Evolutionary conservation across 2,888 invertebrate species (phyloP).

Genomic region (Cosmorhoe ocellata): DNA sequence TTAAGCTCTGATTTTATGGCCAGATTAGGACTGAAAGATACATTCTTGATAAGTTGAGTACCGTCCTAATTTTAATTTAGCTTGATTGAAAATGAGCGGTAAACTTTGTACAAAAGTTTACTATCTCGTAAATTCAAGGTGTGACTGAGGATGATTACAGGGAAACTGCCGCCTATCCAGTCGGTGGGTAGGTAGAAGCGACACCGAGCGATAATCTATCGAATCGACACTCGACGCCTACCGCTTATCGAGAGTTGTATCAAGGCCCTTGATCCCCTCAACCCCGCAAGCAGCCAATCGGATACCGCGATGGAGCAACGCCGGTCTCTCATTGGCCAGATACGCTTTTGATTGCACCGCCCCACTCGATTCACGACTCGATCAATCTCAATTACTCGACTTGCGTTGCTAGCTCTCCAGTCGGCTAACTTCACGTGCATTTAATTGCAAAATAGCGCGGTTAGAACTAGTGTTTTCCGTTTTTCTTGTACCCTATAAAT

Average conservation of each 20-base stretch:
- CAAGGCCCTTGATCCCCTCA: conserved; percentile 74
- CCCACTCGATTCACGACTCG: conserved; percentile 74
- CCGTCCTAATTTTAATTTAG: neutral
- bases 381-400: conserved; percentile 77
- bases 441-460: conserved; percentile 46
- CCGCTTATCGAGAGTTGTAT: conserved; percentile 77
- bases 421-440: conserved; percentile 46
- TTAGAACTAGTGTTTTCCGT: conserved; percentile 25
- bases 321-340: conserved; percentile 70
- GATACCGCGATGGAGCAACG: conserved; percentile 48
- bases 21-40: conserved; percentile 48
- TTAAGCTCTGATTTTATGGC: conserved; percentile 55
- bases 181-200: conserved; percentile 35
- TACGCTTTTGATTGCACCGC: conserved; percentile 80
- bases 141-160: conserved; percentile 13
- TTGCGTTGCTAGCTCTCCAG: conserved; percentile 61
- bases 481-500: conserved; percentile 25
- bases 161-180: conserved; percentile 35
- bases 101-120: conserved; percentile 14
- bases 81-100: conserved; percentile 5
- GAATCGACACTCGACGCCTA: conserved; percentile 72
- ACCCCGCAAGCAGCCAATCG: conserved; percentile 70
- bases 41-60: conserved; percentile 5
- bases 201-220: conserved; percentile 70
- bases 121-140: conserved; percentile 28